These are phyloP conservation scores for Semaprochilodus insignis DNA, from an alignment of 2,797 vertebrate species.

Conservation along the genomic window DNA sequence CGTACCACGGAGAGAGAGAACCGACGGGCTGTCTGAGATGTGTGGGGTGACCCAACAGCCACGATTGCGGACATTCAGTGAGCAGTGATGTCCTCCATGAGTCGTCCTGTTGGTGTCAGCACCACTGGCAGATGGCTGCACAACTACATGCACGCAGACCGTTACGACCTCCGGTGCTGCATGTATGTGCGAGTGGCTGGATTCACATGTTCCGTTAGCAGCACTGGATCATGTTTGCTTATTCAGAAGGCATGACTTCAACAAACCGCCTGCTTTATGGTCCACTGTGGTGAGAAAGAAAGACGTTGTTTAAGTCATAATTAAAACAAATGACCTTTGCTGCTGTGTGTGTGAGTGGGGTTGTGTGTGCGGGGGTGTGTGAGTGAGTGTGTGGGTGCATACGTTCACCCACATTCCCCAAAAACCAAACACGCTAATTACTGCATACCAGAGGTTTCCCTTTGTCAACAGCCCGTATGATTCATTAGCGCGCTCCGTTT, in stretches of 20 bases:
- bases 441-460: constrained; percentile 65
- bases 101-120: too few species aligned
- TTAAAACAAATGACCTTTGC: constrained; percentile 50
- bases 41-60: too few species aligned
- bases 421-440: constrained; percentile 80
- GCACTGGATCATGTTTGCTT: neutral
- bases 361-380: constrained; percentile 10
- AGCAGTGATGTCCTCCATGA: too few species aligned
- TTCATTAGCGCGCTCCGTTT: constrained; percentile 75
- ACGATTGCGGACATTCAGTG: too few species aligned
- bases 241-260: constrained; percentile 15
- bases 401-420: constrained; percentile 61
- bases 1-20: too few species aligned
- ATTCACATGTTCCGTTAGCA: neutral
- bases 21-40: too few species aligned
- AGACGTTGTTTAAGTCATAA: constrained; percentile 37
- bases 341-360: constrained; percentile 17
- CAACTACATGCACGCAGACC: too few species aligned
- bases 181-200: neutral
- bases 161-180: neutral
- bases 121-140: too few species aligned
- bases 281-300: constrained; percentile 38
- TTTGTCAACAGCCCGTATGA: constrained; percentile 76
- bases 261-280: constrained; percentile 44
- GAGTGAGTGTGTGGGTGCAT: constrained; percentile 1